Evolutionary conservation across 2,888 invertebrate species (phyloP), one percentile per base, ranked within the genome.

Genomic region (Dolomedes plantarius): DNA sequence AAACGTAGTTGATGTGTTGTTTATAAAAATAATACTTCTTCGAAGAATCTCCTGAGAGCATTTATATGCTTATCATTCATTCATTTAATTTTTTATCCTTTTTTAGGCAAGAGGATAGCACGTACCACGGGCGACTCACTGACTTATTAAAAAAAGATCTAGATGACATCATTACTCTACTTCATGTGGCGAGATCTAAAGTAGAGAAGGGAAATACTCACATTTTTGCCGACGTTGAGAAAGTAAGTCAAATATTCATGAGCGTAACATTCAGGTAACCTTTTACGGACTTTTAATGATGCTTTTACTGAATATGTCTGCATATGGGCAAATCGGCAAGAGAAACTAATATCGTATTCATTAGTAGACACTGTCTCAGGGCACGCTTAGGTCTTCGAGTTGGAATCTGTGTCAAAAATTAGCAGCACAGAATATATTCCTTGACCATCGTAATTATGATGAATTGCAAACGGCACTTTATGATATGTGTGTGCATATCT

Each of bases 241-340:
- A 68, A 68, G 68, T 68, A 39, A 68, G 68, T 65, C 62, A n/a
- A 23, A 27, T 62, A n/a, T n/a, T n/a, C n/a, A n/a, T n/a, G n/a
- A n/a, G n/a, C n/a, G n/a, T n/a, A n/a, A n/a, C n/a, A n/a, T n/a
- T n/a, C n/a, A n/a, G n/a, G n/a, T n/a, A n/a, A n/a, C n/a, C n/a
- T n/a, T n/a, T n/a, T n/a, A n/a, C n/a, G n/a, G n/a, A n/a, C n/a
- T n/a, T n/a, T n/a, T n/a, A n/a, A n/a, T n/a, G n/a, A n/a, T n/a
- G n/a, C n/a, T n/a, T n/a, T n/a, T n/a, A n/a, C n/a, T n/a, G n/a
- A n/a, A n/a, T n/a, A n/a, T n/a, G n/a, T n/a, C n/a, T n/a, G n/a
- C n/a, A n/a, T n/a, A n/a, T n/a, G n/a, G n/a, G n/a, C n/a, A n/a
- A n/a, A n/a, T n/a, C n/a, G n/a, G n/a, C n/a, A n/a, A n/a, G n/a